phyloP scores from a whole-genome alignment of 2,797 vertebrate genomes.

The Acipenser transmontanus region DNA sequence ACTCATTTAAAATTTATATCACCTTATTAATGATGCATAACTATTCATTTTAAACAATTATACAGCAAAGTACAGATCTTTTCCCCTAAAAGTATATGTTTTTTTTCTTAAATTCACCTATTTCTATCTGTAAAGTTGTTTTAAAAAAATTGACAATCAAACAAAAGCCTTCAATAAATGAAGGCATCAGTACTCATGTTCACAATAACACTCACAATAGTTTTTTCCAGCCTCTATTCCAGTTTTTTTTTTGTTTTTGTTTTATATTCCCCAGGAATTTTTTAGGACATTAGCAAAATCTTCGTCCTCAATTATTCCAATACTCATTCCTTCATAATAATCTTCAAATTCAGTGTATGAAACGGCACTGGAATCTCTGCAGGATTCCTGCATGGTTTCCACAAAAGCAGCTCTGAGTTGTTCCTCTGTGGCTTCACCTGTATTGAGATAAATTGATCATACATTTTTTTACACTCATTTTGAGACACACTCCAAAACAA shows the following conservation, averaged over 20 bases:
- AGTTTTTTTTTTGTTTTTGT: neutral
- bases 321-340: constrained; percentile 67
- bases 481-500: too few relatives aligned
- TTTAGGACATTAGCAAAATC: constrained; percentile 57
- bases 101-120: too few relatives aligned
- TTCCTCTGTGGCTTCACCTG: constrained; percentile 56
- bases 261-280: constrained; percentile 62
- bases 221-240: too few relatives aligned
- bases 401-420: constrained; percentile 56
- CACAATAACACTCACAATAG: too few relatives aligned
- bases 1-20: too few relatives aligned
- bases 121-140: too few relatives aligned
- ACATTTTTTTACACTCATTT: too few relatives aligned
- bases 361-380: constrained; percentile 50
- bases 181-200: neutral
- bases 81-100: too few relatives aligned
- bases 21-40: too few relatives aligned
- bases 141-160: neutral
- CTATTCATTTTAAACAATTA: too few relatives aligned
- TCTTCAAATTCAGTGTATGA: constrained; percentile 65
- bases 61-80: too few relatives aligned
- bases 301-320: constrained; percentile 45
- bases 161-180: constrained; percentile 8
- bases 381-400: constrained; percentile 49
- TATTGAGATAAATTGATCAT: neutral